Evolutionary conservation across 2,888 invertebrate genomes (phyloP), one percentile per base, ranked within the genome.

Genomic region (Anarsia innoxiella): DNA sequence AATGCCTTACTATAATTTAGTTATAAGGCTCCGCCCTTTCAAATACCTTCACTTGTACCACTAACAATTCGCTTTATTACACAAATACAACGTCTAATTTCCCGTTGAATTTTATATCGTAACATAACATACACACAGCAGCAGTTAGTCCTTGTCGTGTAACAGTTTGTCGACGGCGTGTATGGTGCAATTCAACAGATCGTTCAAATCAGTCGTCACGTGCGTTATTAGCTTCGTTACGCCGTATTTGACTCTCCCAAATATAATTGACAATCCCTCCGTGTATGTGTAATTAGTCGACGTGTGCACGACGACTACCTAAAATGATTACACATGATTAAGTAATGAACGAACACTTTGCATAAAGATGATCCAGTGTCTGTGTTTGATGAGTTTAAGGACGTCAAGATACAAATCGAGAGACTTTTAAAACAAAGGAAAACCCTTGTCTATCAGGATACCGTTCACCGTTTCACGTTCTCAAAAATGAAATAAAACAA

Each of bases 1-100:
- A 68, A 67, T 66, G 60, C 56, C 48, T 39, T 12, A 50, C 51
- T 53, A 49, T 38, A 59, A 56, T 55, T 61, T 51, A 53, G 37
- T 29, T 41, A 40, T 41, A 43, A 43, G n/a, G n/a, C 29, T 41
- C 23, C 9, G 39, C 34, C 10, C 39, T 19, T 40, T 32, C 34
- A 37, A 42, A 10, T 33, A 35, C 31, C 40, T 43, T 11, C 35
- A 19, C n/a, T 2, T 35, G 19, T 35, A 12, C 8, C 28, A 6
- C 10, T 14, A 25, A 25, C 14, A 33, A 25, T 25, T 33, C 16
- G 6, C 19, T 19, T 19, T 6, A 19, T 19, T 19, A 19, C 19
- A 19, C 3, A 19, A 19, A 6, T 19, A 5, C 6, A 19, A 19
- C 4, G 19, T 19, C 19, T n/a, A n/a, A n/a, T n/a, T n/a, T n/a